Evolutionary conservation across 1,140 invertebrate genomes (phyloP), one percentile per base, ranked within the genome.

Genomic region (Octopus bimaculoides): DNA sequence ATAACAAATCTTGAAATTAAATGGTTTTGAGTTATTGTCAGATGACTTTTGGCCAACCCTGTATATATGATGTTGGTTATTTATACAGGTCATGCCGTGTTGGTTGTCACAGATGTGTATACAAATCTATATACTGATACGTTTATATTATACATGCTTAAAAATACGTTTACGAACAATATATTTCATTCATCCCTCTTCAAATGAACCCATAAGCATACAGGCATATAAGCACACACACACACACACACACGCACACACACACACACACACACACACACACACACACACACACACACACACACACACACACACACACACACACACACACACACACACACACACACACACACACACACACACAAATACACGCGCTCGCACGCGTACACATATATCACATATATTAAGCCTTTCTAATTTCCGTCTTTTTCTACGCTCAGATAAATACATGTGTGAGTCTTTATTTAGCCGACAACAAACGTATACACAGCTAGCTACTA

Each of bases 291-390:
- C 79, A 81, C 79, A 82, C 79, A 82, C 76, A 81, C 76, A 82
- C 81, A 82, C 79, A 81, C 81, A 82, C 79, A 82, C 79, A 78
- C 76, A 82, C 81, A 81, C 76, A 81, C 79, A 82, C 76, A 82
- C 75, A 78, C 76, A 75, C 4, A 61, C 14, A 61, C 14, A 61
- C 56, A 61, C 56, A 14, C 56, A 61, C 56, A 61, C 56, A 61
- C 56, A 61, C 56, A 61, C 56, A 61, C 56, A 61, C 14, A 61
- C 14, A 61, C 14, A 61, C 56, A 61, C 56, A 61, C 56, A 61
- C 14, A 61, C 14, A 61, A 8, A 61, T 61, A 61, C 14, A 61
- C 56, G 14, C 56, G 56, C 56, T 8, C 56, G 14, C 56, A 61
- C 56, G 17, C 56, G 17, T 4, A 61, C 1, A 61, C 1, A 61